Base-by-base conservation (phyloP, 2,113 vertebrate species). In the Sisor rabdophorus region DNA sequence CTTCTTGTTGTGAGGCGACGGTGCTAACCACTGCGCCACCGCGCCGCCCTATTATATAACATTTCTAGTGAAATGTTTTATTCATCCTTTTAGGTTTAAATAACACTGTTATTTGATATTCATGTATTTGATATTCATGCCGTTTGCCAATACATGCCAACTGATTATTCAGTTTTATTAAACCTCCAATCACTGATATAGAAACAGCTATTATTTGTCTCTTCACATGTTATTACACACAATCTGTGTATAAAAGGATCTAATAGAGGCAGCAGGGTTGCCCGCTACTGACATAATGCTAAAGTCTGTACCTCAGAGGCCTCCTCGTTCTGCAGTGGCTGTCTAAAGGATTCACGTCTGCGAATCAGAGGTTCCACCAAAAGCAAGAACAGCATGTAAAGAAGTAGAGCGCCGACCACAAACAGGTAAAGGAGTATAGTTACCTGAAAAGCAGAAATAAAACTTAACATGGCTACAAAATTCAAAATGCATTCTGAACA, bases 381-480 rank as follows among this genome's bases (percentile, higher is more conserved):
- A 80, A 98, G 93, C 58, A 98, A 91, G 86, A 98, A 98, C 5
- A 95, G 90, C 96, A 98, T 98, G 88, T 98, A 98, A 15, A 98
- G 92, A 53, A 98, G 85, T 80, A 98, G 90, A 0, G 94, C 94
- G 0, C 95, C 95, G 65, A 98, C 94, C 76, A 98, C 94, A 0
- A 93, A 95, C 84, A 98, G 86, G 89, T 98, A 98, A 84, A 98
- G 92, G 82, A 97, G 94, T 82, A 98, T 95, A 83, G 95, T 95
- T 81, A 98, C 89, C 96, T 98, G 85, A 11, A 71, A 80, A 56
- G 40, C 36, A 50, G 4, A 30, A 0, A 19, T 13, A 1, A 24
- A 20, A 71, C 52, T n/a, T 0, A 50, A 26, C 12, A 67, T 2
- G 8, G 48, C 17, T 50, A 26, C 7, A 67, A 17, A 17, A 67